Base-by-base conservation (phyloP, 2,888 invertebrate species). In the Arctia plantaginis region DNA sequence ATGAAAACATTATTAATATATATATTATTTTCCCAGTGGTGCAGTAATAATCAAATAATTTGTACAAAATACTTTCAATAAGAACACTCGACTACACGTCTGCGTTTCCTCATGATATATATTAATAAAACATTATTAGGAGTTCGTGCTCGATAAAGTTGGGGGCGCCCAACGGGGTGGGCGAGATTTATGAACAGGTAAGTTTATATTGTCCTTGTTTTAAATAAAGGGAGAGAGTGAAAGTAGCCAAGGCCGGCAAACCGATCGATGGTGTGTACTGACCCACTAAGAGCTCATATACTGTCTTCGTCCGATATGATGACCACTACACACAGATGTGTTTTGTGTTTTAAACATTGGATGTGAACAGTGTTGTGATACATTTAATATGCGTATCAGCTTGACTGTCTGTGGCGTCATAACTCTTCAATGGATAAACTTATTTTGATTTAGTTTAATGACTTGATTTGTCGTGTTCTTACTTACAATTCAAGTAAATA, bases 191-290 rank as follows among this genome's bases (percentile, higher is more conserved):
- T n/a, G 3, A 12, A 51, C 39, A 62, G 39, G 69, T 69, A 69
- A 69, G 7, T 69, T 69, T n/a, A 69, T 69, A 39, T n/a, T 30
- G 69, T 69, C 41, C 69, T 59, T 65, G 71, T 65, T 47, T 65
- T 47, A 71, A 71, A 65, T 65, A n/a, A 44, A 65, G 33, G 35
- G 44, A 65, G 23, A 33, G 18, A 13, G 23, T 20, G 18, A 47
- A 71, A 30, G 15, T n/a, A 65, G 1, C 47, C 35, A 64, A 64
- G 71, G 71, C 33, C 64, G 47, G 15, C 13, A 15, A 47, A 35
- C 62, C 71, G 71, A 65, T 71, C 71, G 47, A 71, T 71, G 65
- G 44, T 71, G 64, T 47, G 69, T 62, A 20, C 69, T 69, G 59
- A 62, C 69, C 69, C 6, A 69, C 27, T 71, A 47, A 65, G 41